phyloP scores from a whole-genome alignment of 2,797 vertebrate genomes.

The Holocentrus rufus region DNA sequence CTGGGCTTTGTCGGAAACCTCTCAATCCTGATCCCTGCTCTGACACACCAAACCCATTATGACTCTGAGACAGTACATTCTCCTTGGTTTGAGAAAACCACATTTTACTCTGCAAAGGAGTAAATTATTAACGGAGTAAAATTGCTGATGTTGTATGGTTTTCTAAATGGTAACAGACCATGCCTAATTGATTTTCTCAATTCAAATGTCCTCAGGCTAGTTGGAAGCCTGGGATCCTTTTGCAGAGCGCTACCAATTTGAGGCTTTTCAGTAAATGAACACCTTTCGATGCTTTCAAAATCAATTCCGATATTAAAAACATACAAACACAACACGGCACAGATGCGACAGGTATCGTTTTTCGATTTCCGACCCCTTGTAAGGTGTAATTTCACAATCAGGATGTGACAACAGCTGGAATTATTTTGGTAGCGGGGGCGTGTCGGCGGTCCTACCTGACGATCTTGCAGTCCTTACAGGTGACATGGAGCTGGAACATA shows the following conservation, averaged over 20 bases:
- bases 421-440: neutral
- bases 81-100: neutral
- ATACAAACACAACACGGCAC: neutral
- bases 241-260: no score
- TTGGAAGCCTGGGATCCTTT: no score
- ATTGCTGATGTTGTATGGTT: neutral
- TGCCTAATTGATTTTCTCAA: neutral
- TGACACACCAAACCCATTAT: neutral
- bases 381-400: neutral
- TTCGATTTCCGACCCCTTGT: neutral
- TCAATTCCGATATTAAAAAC: no score
- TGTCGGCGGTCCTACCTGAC: slow-evolving; percentile 84
- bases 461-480: slow-evolving; percentile 98
- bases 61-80: neutral
- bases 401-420: neutral
- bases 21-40: no score
- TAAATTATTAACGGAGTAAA: neutral
- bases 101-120: neutral
- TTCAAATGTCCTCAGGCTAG: neutral
- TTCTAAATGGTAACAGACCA: neutral
- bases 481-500: slow-evolving; percentile 96
- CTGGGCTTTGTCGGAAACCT: no score
- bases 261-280: no score
- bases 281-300: no score
- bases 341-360: neutral